phyloP scores from a whole-genome alignment of 1,140 invertebrate genomes.

The Fopius arisanus region DNA sequence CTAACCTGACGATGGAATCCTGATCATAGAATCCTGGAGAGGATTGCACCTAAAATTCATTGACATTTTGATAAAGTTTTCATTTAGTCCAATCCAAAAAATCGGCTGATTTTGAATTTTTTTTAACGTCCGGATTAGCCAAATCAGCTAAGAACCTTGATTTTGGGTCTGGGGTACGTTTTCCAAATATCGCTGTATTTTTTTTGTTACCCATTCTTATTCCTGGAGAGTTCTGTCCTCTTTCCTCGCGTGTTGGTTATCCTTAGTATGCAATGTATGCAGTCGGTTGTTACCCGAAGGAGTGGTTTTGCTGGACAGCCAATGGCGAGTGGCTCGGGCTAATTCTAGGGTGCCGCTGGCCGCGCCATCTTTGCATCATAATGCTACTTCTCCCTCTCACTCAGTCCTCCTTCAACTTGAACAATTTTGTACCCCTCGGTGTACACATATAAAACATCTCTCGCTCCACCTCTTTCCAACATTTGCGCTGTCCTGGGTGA shows the following conservation, averaged over 20 bases:
- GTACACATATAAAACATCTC: background rate
- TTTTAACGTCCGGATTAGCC: no score
- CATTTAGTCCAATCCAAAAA: no score
- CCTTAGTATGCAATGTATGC: conserved; percentile 64
- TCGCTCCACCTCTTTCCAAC: background rate
- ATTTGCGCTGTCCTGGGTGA: background rate
- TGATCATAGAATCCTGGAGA: no score
- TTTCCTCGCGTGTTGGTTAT: conserved; percentile 53
- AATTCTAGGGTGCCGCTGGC: conserved; percentile 64
- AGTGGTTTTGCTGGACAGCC: conserved; percentile 63
- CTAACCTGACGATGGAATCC: no score
- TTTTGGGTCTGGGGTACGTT: no score
- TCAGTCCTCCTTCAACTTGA: conserved; percentile 27
- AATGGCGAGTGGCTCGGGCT: conserved; percentile 64
- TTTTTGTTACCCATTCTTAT: background rate
- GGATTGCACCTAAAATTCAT: no score
- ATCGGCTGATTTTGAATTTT: no score
- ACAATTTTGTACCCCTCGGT: background rate
- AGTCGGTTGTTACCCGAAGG: conserved; percentile 65
- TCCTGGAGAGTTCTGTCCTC: background rate
- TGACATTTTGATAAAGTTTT: no score
- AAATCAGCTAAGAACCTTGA: no score
- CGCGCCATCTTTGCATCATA: conserved; percentile 67
- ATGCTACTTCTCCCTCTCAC: conserved; percentile 44
- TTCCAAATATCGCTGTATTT: no score